Evolutionary conservation across 2,113 vertebrate genomes (phyloP).

Genomic region (Sphyrna mokarran): DNA sequence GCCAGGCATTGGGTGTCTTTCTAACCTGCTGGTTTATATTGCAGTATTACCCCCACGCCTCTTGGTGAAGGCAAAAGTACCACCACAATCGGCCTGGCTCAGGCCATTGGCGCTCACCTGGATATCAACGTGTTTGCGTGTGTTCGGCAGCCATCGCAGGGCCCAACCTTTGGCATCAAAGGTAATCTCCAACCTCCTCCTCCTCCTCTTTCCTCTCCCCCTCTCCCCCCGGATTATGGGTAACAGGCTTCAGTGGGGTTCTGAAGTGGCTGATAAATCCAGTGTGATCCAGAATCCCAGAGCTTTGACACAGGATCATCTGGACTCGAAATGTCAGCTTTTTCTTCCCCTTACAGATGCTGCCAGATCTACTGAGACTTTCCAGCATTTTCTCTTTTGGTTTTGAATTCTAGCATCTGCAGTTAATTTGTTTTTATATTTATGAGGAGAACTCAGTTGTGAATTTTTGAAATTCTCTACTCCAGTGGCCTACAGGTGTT

Average conservation of each 20-base stretch:
- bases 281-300: too few relatives aligned
- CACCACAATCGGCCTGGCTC: conserved; percentile 85
- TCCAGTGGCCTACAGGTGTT: background rate
- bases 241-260: background rate
- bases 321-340: too few relatives aligned
- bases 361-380: too few relatives aligned
- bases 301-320: too few relatives aligned
- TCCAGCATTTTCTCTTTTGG: too few relatives aligned
- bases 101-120: conserved; percentile 86
- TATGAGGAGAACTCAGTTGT: background rate
- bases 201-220: background rate
- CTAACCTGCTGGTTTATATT: conserved; percentile 40
- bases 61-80: conserved; percentile 96
- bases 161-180: conserved; percentile 97
- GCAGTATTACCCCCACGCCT: conserved; percentile 92
- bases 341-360: too few relatives aligned
- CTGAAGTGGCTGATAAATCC: background rate
- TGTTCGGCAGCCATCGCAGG: conserved; percentile 95
- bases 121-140: conserved; percentile 87
- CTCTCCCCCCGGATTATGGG: background rate
- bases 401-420: too few relatives aligned
- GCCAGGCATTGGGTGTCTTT: background rate
- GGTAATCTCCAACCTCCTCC: conserved; percentile 52
- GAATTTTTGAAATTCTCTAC: background rate
- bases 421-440: too few relatives aligned